A percentile compares a stretch with the other conserved stretches of the same genome.
These are phyloP conservation scores for Myiothlypis chrysogaster DNA, from an alignment of 2,797 vertebrate species.

Conservation along the genomic window DNA sequence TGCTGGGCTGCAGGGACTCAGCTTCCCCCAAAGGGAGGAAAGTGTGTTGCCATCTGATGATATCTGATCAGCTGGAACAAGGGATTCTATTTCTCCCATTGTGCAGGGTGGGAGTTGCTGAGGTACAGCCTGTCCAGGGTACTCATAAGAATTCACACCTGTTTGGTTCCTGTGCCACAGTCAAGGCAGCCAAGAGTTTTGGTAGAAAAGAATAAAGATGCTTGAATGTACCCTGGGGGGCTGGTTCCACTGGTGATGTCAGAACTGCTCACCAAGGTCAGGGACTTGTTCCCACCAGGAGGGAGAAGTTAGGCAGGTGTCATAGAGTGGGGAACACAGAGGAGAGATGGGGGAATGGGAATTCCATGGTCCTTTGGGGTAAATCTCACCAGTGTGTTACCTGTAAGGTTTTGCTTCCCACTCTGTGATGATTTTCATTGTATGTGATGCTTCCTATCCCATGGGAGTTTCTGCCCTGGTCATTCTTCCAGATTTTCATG, in stretches of 20 bases:
- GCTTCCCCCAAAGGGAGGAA: background rate
- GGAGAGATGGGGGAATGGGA: background rate
- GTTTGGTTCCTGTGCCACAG: background rate
- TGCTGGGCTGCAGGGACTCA: background rate
- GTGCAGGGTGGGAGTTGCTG: background rate
- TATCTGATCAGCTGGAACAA: background rate
- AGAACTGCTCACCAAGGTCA: background rate
- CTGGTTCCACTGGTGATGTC: background rate
- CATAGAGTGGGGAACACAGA: background rate
- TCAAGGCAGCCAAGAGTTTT: background rate
- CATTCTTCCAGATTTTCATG: background rate
- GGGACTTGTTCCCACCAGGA: background rate
- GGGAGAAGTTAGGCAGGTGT: background rate
- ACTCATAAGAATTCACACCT: background rate
- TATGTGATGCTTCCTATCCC: background rate
- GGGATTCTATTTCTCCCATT: background rate
- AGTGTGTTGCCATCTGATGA: background rate
- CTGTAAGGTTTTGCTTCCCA: background rate
- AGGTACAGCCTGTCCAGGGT: background rate
- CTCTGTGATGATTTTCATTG: background rate
- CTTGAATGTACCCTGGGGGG: fast-evolving
- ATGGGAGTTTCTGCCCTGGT: background rate
- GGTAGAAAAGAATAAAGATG: background rate
- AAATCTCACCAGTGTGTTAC: fast-evolving
- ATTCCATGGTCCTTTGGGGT: background rate